Conservation (phyloP, 2,888 invertebrate genomes). For the Shargacucullia verbasci region DNA sequence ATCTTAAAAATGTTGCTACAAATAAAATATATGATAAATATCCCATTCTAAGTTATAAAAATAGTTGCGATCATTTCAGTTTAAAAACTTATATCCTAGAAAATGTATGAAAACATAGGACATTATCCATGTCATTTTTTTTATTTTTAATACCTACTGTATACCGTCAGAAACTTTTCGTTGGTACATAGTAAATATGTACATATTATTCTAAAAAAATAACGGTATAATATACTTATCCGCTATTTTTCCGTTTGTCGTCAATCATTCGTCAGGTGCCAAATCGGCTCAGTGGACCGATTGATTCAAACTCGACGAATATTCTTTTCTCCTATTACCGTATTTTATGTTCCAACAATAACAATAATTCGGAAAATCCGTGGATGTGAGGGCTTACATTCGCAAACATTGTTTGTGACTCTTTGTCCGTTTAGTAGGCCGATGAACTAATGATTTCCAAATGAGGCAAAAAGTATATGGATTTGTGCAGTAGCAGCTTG, state of each 20-base stretch:
- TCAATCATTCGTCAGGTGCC: constrained; percentile 21
- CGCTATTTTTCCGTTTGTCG: constrained; percentile 24
- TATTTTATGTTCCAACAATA: constrained; percentile 22
- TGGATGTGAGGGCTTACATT: not conserved
- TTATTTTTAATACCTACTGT: too few relatives aligned
- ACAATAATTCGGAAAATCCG: constrained; percentile 23
- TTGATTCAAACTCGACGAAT: constrained; percentile 28
- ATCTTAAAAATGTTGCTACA: too few relatives aligned
- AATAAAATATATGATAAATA: too few relatives aligned
- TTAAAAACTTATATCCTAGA: too few relatives aligned
- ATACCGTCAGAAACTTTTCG: not conserved
- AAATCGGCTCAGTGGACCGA: constrained; percentile 33
- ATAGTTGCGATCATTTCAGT: too few relatives aligned
- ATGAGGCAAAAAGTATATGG: too few relatives aligned
- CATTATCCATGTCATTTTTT: too few relatives aligned
- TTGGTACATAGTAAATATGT: not conserved
- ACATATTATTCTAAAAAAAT: not conserved
- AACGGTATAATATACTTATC: constrained; percentile 1
- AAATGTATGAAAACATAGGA: too few relatives aligned
- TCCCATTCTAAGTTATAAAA: too few relatives aligned
- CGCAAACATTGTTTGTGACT: not conserved
- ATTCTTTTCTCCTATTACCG: constrained; percentile 14
- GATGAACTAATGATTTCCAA: too few relatives aligned
- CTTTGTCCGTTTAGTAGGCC: too few relatives aligned
- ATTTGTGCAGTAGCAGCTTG: too few relatives aligned